Conservation (phyloP, 2,113 vertebrate genomes). For the Tupaia tana region DNA sequence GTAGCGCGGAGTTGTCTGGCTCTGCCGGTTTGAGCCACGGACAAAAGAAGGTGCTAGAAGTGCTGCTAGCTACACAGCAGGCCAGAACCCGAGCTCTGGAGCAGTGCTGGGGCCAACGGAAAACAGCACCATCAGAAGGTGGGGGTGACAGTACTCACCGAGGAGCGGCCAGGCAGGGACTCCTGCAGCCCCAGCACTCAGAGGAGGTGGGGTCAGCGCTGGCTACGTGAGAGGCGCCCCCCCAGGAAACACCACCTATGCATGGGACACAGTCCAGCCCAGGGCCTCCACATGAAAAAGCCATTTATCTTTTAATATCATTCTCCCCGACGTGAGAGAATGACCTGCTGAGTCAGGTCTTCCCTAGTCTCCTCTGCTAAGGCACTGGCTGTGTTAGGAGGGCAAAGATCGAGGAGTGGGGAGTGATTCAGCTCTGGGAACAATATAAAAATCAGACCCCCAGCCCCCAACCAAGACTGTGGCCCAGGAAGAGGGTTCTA, state of each 20-base stretch:
- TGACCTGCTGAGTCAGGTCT: no score
- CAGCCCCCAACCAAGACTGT: background rate
- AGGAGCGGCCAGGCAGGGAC: accelerated
- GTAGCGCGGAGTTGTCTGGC: background rate
- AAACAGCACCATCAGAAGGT: background rate
- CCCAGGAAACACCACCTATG: background rate
- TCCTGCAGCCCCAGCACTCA: background rate
- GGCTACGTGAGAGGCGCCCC: background rate
- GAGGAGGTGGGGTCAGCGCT: accelerated
- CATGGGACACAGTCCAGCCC: background rate
- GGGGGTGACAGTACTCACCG: background rate
- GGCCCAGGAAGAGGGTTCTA: background rate
- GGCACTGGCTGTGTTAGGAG: accelerated
- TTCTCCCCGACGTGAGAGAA: background rate
- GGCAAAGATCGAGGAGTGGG: no score
- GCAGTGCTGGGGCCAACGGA: accelerated
- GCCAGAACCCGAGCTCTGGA: background rate
- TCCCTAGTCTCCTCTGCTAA: background rate
- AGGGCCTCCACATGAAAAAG: background rate
- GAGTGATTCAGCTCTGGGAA: background rate
- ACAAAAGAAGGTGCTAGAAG: background rate
- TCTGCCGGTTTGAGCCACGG: background rate
- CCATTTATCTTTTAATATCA: background rate
- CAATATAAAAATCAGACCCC: background rate
- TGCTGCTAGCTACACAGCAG: background rate